Conservation (phyloP, 2,113 vertebrate species). For the Arvicanthis niloticus region DNA sequence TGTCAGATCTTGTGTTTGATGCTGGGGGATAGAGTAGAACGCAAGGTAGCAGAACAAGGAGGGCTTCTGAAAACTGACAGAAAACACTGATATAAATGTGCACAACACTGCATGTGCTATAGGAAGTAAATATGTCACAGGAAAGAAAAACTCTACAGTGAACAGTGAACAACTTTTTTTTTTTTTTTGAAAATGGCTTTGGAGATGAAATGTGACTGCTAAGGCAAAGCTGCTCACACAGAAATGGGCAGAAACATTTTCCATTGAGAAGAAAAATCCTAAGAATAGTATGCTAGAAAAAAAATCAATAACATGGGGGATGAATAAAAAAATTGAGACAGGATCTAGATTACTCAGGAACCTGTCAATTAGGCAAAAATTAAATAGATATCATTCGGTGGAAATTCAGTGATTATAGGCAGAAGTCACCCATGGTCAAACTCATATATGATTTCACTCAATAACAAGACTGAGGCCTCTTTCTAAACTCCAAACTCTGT, state of each 20-base stretch:
- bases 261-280: not conserved
- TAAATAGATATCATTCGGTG: not conserved
- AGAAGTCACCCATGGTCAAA: not conserved
- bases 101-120: not conserved
- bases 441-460: not conserved
- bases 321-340: not conserved
- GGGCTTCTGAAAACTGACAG: not conserved
- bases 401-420: not conserved
- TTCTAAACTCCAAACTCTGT: not conserved
- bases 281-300: not conserved
- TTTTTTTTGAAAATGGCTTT: not conserved
- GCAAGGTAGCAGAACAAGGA: not conserved
- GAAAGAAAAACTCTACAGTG: not conserved
- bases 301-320: not conserved
- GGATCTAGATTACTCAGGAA: not conserved
- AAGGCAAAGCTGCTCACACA: not conserved
- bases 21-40: fast-evolving
- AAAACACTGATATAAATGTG: not conserved
- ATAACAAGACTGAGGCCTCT: not conserved
- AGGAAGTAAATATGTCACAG: not conserved
- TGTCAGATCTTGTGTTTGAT: no score
- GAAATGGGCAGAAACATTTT: not conserved
- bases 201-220: not conserved
- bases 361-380: not conserved
- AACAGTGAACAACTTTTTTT: not conserved